Evolutionary conservation across 2,888 invertebrate genomes (phyloP).

Genomic region (Cyaniris semiargus): DNA sequence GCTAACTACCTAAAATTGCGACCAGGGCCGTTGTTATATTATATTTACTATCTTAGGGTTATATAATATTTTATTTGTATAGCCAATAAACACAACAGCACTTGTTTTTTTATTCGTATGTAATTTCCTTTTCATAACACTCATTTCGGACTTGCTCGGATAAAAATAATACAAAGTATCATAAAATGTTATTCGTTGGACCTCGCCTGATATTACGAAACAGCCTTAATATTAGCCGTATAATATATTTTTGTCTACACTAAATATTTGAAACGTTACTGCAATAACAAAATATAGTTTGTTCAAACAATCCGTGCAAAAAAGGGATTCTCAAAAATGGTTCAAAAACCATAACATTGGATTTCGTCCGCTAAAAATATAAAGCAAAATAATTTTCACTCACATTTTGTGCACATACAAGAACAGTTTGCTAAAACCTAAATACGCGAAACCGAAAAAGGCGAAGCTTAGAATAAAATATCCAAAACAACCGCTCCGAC

Average conservation of each 20-base stretch:
- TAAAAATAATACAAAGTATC: conserved; percentile 17
- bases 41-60: no score
- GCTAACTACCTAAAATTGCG: no score
- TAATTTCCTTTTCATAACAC: conserved; percentile 13
- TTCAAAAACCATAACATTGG: background rate
- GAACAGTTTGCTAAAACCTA: conserved; percentile 3
- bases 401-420: background rate
- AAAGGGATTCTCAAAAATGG: background rate
- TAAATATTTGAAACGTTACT: conserved; percentile 14
- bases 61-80: no score
- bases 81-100: background rate
- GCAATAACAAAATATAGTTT: background rate
- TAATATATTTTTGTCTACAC: conserved; percentile 17
- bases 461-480: conserved; percentile 3
- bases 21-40: no score
- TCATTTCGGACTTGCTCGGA: background rate
- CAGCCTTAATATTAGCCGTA: conserved; percentile 17
- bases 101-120: background rate
- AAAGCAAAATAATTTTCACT: background rate
- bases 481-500: background rate
- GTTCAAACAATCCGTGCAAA: background rate
- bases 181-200: conserved; percentile 15
- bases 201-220: conserved; percentile 18
- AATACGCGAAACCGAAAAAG: background rate
- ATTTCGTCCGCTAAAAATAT: background rate